A percentile compares a stretch with the other conserved stretches of the same genome.
Conservation (phyloP, 1,140 invertebrate genomes). For the Zaprionus nigranus region DNA sequence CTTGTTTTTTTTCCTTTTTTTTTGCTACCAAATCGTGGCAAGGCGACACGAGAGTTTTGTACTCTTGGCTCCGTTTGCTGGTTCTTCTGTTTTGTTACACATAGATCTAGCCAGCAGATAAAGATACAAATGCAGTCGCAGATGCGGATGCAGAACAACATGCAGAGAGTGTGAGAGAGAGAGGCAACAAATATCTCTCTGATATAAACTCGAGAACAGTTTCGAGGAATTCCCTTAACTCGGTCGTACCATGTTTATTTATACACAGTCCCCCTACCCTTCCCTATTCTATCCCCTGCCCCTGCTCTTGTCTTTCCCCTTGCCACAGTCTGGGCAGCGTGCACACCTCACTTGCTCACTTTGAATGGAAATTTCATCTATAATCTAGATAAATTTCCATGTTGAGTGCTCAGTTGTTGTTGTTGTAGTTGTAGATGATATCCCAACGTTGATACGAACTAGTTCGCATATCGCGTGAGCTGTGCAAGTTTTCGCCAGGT, state of each 20-base stretch:
- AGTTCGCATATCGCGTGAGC: constrained; percentile 28
- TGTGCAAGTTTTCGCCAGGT: constrained; percentile 11
- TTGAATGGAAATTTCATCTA: constrained; percentile 53
- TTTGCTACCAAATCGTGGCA: constrained; percentile 37
- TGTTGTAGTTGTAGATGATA: constrained; percentile 6
- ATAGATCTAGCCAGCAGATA: constrained; percentile 41
- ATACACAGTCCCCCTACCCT: constrained; percentile 54
- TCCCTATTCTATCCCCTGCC: constrained; percentile 4
- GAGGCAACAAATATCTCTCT: constrained; percentile 24
- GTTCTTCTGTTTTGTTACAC: constrained; percentile 47
- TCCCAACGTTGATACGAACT: constrained; percentile 12
- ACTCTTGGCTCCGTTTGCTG: constrained; percentile 25
- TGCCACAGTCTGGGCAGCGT: too few species aligned
- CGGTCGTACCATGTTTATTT: constrained; percentile 68
- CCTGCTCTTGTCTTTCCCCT: too few species aligned
- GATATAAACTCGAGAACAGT: constrained; percentile 75
- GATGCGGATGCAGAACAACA: constrained; percentile 29
- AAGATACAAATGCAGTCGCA: constrained; percentile 35
- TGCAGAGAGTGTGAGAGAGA: background rate
- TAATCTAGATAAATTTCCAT: constrained; percentile 65
- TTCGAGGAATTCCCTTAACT: constrained; percentile 77
- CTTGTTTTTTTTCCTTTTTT: constrained; percentile 26
- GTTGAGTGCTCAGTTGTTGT: constrained; percentile 43
- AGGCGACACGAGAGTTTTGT: constrained; percentile 33
- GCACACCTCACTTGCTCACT: constrained; percentile 28